These are phyloP conservation scores for Ophion ventricosus DNA, from an alignment of 2,888 invertebrate genomes.

Conservation along the genomic window DNA sequence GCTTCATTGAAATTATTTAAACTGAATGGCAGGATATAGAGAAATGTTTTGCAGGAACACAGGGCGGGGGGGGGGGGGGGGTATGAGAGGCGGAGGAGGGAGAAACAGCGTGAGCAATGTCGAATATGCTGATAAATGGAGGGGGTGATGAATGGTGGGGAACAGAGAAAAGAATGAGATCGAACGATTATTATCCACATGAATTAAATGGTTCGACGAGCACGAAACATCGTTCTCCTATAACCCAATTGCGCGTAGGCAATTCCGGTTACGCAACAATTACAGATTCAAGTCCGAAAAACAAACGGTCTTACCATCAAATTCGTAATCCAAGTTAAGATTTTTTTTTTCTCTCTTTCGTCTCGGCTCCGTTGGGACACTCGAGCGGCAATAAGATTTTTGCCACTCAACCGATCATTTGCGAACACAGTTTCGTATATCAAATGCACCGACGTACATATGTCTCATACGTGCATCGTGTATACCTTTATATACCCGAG, in stretches of 20 bases:
- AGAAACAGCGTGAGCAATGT: slow-evolving; percentile 25
- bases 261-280: slow-evolving; percentile 65
- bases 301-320: slow-evolving; percentile 68
- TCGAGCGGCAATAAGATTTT: slow-evolving; percentile 60
- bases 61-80: background rate
- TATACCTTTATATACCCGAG: slow-evolving; percentile 36
- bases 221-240: slow-evolving; percentile 46
- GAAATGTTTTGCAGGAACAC: background rate
- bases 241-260: slow-evolving; percentile 63
- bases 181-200: slow-evolving; percentile 45
- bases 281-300: slow-evolving; percentile 36
- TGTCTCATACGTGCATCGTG: slow-evolving; percentile 19
- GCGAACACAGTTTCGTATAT: slow-evolving; percentile 54
- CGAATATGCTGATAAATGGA: slow-evolving; percentile 25
- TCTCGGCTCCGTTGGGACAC: slow-evolving; percentile 50
- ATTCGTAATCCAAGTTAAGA: slow-evolving; percentile 64
- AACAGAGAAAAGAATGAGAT: slow-evolving; percentile 19
- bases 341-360: slow-evolving; percentile 48
- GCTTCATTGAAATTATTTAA: slow-evolving; percentile 2
- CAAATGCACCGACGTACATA: slow-evolving; percentile 37
- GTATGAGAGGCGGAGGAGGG: background rate
- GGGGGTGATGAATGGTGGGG: slow-evolving; percentile 2
- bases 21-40: background rate
- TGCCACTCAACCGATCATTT: slow-evolving; percentile 66
- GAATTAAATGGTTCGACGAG: slow-evolving; percentile 51